A percentile compares a stretch with the other conserved stretches of the same genome.
phyloP scores from a whole-genome alignment of 2,113 vertebrate genomes.

The Lichenostomus cassidix region DNA sequence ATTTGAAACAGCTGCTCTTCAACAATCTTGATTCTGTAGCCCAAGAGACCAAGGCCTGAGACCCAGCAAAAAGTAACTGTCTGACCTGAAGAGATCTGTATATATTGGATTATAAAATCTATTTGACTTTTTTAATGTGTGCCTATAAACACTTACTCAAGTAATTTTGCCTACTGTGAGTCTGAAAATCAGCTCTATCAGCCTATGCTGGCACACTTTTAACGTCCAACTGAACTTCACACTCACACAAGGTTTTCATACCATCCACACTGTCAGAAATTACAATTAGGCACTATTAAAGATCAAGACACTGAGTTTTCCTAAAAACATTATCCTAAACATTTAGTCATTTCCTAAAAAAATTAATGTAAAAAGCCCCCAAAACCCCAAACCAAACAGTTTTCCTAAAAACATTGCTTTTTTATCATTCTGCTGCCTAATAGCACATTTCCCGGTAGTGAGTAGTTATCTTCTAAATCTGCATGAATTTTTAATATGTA shows the following conservation, averaged over 20 bases:
- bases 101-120: neutral
- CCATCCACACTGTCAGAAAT: neutral
- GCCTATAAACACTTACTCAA: neutral
- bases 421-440: neutral
- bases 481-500: neutral
- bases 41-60: neutral
- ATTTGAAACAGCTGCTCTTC: neutral
- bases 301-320: neutral
- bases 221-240: neutral
- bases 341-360: neutral
- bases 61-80: neutral
- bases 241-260: neutral
- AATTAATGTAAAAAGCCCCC: accelerated
- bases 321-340: neutral
- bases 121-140: neutral
- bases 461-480: neutral
- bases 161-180: neutral
- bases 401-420: neutral
- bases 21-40: neutral
- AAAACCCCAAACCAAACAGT: neutral
- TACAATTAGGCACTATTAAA: neutral
- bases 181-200: neutral
- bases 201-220: neutral
- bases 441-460: neutral
- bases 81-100: neutral